Evolutionary conservation across 2,888 invertebrate species (phyloP), one percentile per base, ranked within the genome.

Genomic region (Horisme vitalbata): DNA sequence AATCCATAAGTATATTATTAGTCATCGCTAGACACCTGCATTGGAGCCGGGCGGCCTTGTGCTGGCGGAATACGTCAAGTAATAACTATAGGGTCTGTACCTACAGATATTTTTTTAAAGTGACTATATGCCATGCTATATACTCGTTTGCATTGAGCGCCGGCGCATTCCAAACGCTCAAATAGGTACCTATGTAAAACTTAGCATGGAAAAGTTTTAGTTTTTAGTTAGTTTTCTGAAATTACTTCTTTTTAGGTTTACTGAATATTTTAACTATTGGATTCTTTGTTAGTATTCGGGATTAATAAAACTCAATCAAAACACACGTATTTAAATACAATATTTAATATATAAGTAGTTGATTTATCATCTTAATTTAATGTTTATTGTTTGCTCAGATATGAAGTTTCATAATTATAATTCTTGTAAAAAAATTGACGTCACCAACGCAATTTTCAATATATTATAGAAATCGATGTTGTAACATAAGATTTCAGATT

Each of bases 21-120:
- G 58, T 61, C 59, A 61, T 49, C 45, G 36, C 61, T 64, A 68
- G 65, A 56, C 66, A 67, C 63, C 66, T 68, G 68, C 66, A 45
- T 37, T 35, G 47, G 23, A 46, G 44, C 57, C 37, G 37, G 44
- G 52, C 44, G 63, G 37, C 64, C 65, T 65, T 60, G 64, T 36
- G 21, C 31, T 57, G 43, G 56, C 59, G 60, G 63, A 60, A 65
- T 62, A 57, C 31, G 21, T 50, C 49, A 52, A 45, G 45, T 27
- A 43, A 12, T 32, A 18, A 41, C 39, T 26, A 33, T 33, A 33
- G 8, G n/a, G 21, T 20, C 11, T 32, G 23, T 18, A 18, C 18
- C 18, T 18, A 18, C 18, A 18, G n/a, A 18, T 18, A 18, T 2
- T 2, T 18, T 18, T 18, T 18, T 18, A 18, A 5, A 18, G n/a